phyloP scores from a whole-genome alignment of 2,888 invertebrate species.

The Adineta ricciae region DNA sequence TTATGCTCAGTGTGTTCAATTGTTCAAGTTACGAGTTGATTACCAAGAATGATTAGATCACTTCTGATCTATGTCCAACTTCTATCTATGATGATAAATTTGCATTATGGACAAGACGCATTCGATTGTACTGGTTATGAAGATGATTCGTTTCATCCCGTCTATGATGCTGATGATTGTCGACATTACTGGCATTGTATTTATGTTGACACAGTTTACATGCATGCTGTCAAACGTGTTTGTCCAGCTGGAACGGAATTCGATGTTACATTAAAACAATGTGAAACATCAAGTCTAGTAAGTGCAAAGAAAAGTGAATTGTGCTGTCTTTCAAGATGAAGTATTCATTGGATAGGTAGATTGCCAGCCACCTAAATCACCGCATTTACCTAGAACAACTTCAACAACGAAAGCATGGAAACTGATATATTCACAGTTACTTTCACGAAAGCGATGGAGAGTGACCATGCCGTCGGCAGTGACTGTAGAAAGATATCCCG shows the following conservation, averaged over 20 bases:
- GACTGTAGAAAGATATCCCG: background rate
- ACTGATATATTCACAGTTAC: background rate
- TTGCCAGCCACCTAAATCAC: background rate
- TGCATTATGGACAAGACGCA: background rate
- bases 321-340: background rate
- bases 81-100: background rate
- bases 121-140: slow-evolving; percentile 18
- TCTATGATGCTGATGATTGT: background rate
- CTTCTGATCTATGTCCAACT: background rate
- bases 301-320: background rate
- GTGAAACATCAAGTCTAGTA: background rate
- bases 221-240: background rate
- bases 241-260: slow-evolving; percentile 18
- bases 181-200: slow-evolving; percentile 15
- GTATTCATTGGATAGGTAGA: background rate
- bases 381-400: background rate
- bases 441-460: background rate
- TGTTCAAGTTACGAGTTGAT: background rate
- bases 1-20: background rate
- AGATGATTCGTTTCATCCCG: slow-evolving; percentile 3
- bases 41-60: background rate
- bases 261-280: background rate
- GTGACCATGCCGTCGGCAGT: background rate
- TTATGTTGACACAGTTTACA: background rate
- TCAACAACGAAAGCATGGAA: background rate